Base-by-base conservation (phyloP, 2,888 invertebrate species). In the Metacarcinus magister region DNA sequence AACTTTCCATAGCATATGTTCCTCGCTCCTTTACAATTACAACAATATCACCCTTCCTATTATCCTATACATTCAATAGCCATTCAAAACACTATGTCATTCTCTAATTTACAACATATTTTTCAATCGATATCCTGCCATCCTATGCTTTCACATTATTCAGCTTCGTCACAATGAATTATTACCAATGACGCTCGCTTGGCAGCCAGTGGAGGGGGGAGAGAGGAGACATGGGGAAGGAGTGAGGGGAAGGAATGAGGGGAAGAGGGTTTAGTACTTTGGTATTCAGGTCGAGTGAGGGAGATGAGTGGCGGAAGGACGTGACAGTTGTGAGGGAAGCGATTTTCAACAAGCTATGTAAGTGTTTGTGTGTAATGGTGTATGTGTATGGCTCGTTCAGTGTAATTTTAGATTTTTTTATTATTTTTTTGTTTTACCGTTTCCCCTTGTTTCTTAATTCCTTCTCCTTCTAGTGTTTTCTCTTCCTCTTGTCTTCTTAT, bases 311-410 rank as follows among this genome's bases (percentile, higher is more conserved):
- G 82, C 32, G 82, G 82, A 28, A 54, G 32, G 13, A 82, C 82
- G 82, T 82, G 82, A 82, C 82, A 32, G 5, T 5, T 82, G 82
- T 32, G 32, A 82, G 82, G 82, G 82, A 82, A 82, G 82, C 32
- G 82, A 82, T 32, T 82, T 82, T 82, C 32, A 82, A 82, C 32
- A 8, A 82, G 82, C 28, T 82, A 82, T 2, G 32, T 8, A 82
- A 82, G 82, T 82, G 82, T 82, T 82, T 82, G 13, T 32, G 82
- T 82, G 82, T 82, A 82, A 82, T 82, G 13, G 82, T 32, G 32
- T 32, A 82, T 32, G 32, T 10, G 82, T 82, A 28, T 46, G 46
- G 32, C 90, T 67, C n/a, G 67, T 67, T 54, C 54, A 7, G 54
- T 10, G 54, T 54, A 54, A 2, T 54, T 54, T 7, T 54, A 7